Conservation (phyloP, 2,888 invertebrate genomes). For the Hemaris fuciformis region DNA sequence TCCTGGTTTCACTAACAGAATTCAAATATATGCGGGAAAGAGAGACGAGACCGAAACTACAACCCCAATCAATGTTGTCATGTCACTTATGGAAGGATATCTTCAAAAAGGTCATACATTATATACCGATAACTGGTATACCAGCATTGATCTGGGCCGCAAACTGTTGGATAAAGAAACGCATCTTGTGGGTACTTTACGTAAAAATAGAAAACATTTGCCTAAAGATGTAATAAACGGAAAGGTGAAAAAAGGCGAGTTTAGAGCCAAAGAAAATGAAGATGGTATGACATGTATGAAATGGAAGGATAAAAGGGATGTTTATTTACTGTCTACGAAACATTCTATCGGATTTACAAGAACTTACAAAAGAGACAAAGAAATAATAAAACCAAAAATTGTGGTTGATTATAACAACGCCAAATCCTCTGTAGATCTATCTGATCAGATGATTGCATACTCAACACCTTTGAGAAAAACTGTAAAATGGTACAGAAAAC, state of each 20-base stretch:
- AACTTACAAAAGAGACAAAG: no score
- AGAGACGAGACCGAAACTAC: no score
- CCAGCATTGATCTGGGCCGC: constrained; percentile 40
- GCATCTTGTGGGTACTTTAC: constrained; percentile 43
- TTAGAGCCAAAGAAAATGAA: constrained; percentile 32
- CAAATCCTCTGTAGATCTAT: no score
- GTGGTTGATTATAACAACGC: no score
- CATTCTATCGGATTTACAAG: no score
- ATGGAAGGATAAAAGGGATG: not conserved
- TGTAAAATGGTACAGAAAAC: constrained; percentile 23
- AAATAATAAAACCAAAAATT: no score
- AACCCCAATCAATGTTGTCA: constrained; percentile 34
- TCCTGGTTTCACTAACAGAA: constrained; percentile 23
- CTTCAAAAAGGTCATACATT: constrained; percentile 41
- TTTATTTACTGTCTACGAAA: no score
- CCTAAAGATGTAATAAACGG: constrained; percentile 36
- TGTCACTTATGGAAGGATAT: constrained; percentile 33
- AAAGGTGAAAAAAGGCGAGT: constrained; percentile 35
- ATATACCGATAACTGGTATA: constrained; percentile 43
- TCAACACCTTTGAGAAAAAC: constrained; percentile 21
- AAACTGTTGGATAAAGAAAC: constrained; percentile 39
- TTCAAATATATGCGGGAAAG: no score
- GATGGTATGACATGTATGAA: constrained; percentile 27
- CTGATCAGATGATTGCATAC: constrained; percentile 21
- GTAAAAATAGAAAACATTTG: constrained; percentile 41